Evolutionary conservation across 2,113 vertebrate genomes (phyloP).

Genomic region (Macaca fascicularis): DNA sequence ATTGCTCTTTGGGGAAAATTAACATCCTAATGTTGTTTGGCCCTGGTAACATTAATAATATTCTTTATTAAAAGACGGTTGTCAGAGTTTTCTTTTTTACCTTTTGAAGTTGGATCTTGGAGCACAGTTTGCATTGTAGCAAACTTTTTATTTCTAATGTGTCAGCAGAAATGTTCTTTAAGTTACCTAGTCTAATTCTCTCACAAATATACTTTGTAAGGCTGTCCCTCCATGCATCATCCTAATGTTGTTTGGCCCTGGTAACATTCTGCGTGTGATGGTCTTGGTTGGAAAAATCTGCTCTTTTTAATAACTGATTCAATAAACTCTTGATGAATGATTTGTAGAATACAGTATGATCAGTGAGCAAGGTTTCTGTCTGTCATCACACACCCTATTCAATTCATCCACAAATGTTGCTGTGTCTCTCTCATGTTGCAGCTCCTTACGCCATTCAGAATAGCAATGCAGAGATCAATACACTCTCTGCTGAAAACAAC

Average conservation of each 20-base stretch:
- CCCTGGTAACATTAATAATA: background rate
- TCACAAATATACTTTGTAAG: constrained; percentile 9
- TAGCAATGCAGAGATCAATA: constrained; percentile 87
- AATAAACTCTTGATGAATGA: constrained; percentile 83
- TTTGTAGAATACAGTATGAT: constrained; percentile 80
- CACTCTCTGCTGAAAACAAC: constrained; percentile 82
- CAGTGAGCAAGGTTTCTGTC: constrained; percentile 82
- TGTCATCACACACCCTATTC: constrained; percentile 77
- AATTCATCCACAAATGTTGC: constrained; percentile 81
- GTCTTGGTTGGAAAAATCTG: constrained; percentile 60
- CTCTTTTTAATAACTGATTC: constrained; percentile 81
- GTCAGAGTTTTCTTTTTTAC: background rate
- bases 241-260: constrained; percentile 51
- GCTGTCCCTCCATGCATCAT: constrained; percentile 64
- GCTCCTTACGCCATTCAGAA: constrained; percentile 76
- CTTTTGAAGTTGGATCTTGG: background rate
- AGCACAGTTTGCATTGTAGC: background rate
- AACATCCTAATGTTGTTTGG: too few species aligned
- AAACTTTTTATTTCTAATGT: constrained; percentile 49
- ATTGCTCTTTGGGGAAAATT: background rate
- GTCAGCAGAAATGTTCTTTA: constrained; percentile 51
- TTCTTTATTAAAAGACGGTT: background rate
- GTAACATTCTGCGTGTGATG: constrained; percentile 69
- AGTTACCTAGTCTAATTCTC: constrained; percentile 67
- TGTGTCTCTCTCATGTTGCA: constrained; percentile 63